Evolutionary conservation across 2,113 vertebrate genomes (phyloP).

Genomic region (Psilopsiagon aurifrons): DNA sequence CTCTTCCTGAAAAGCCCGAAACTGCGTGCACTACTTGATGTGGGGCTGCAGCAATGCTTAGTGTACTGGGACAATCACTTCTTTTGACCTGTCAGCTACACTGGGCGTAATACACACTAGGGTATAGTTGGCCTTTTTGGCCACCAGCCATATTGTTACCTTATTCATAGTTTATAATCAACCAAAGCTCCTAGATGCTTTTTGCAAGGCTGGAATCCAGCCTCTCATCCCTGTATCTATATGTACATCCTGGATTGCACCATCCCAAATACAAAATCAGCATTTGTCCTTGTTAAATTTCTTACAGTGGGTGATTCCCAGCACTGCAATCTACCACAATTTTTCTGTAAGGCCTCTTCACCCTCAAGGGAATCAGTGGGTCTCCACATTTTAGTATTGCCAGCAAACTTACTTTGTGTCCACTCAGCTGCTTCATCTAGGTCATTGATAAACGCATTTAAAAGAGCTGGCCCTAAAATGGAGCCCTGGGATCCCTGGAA

Average conservation of each 20-base stretch:
- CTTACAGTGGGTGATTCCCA: background rate
- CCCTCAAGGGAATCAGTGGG: rapidly evolving
- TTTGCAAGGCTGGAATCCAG: background rate
- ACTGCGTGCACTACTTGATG: background rate
- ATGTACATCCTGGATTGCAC: background rate
- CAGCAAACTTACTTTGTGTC: background rate
- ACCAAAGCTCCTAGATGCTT: background rate
- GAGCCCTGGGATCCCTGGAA: background rate
- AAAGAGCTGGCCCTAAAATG: background rate
- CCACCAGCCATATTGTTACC: background rate
- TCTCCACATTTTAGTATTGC: background rate
- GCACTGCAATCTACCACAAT: background rate
- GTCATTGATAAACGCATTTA: background rate
- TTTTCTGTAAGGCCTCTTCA: background rate
- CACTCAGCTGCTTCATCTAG: background rate
- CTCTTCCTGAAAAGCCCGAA: background rate
- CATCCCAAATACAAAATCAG: background rate
- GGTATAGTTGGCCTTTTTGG: background rate
- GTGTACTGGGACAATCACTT: background rate
- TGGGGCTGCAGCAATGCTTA: background rate
- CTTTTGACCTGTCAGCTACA: background rate
- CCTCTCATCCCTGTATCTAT: background rate
- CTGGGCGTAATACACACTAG: background rate
- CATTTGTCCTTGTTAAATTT: background rate
- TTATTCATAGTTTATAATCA: background rate